Conservation (phyloP, 2,888 invertebrate genomes). For the Tubiluchus corallicola region DNA sequence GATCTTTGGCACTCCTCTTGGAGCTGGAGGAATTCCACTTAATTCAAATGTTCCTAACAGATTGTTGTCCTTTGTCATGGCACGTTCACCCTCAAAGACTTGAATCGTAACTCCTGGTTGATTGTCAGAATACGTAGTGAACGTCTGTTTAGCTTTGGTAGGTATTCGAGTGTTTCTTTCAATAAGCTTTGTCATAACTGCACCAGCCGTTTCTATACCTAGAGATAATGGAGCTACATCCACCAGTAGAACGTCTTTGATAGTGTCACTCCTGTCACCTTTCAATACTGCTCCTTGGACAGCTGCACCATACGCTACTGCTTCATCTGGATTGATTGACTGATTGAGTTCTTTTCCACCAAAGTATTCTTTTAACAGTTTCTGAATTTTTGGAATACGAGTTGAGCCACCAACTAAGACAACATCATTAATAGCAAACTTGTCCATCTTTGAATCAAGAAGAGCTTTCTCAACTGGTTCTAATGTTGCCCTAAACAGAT, state of each 20-base stretch:
- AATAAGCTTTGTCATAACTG: background rate
- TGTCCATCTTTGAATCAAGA: background rate
- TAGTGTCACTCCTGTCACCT: background rate
- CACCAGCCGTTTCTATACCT: background rate
- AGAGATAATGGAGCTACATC: background rate
- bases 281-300: background rate
- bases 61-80: constrained; percentile 32
- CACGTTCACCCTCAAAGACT: background rate
- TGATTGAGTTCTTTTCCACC: constrained; percentile 12
- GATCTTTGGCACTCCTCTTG: too few relatives aligned
- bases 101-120: background rate
- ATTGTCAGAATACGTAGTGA: background rate
- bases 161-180: background rate
- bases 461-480: background rate
- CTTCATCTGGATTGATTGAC: background rate
- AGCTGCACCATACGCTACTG: background rate
- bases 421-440: background rate
- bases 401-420: background rate
- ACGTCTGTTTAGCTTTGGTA: background rate
- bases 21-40: constrained; percentile 25
- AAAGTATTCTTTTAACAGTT: background rate
- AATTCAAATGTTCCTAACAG: constrained; percentile 24
- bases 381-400: constrained; percentile 5
- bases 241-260: background rate
- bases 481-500: background rate